phyloP scores from a whole-genome alignment of 2,113 vertebrate species.

The Platysteira castanea region DNA sequence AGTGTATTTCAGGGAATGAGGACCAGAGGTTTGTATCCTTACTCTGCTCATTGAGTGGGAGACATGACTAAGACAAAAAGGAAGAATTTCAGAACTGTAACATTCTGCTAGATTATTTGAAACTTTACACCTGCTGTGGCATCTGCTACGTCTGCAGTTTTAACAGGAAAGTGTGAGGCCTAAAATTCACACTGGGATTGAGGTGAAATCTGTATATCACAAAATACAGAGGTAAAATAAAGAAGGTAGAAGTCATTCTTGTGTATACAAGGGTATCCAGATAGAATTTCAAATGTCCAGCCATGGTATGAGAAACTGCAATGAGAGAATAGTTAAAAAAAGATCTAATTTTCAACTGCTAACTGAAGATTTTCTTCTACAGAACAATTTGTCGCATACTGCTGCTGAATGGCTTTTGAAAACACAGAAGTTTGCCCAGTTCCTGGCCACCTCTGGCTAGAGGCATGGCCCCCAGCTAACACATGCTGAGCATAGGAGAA shows the following conservation, averaged over 20 bases:
- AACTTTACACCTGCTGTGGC: neutral
- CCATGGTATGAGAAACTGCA: neutral
- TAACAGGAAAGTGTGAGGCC: neutral
- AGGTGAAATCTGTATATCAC: neutral
- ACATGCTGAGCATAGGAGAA: neutral
- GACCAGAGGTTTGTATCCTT: neutral
- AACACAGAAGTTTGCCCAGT: neutral
- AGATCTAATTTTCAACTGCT: neutral
- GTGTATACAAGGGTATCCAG: neutral
- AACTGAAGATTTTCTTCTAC: neutral
- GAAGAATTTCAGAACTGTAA: neutral
- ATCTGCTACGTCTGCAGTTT: neutral
- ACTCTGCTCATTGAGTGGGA: neutral
- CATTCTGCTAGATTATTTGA: neutral
- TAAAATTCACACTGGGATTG: neutral
- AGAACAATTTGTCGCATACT: neutral
- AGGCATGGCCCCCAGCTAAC: neutral
- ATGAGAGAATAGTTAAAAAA: neutral
- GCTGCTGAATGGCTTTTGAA: neutral
- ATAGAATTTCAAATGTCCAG: neutral
- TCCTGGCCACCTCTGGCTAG: neutral
- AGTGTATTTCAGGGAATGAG: neutral
- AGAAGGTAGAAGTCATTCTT: neutral
- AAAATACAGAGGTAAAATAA: neutral
- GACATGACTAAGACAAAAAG: neutral